Conservation (phyloP, 2,797 vertebrate genomes). For the Cercopithecus hamlyni region DNA sequence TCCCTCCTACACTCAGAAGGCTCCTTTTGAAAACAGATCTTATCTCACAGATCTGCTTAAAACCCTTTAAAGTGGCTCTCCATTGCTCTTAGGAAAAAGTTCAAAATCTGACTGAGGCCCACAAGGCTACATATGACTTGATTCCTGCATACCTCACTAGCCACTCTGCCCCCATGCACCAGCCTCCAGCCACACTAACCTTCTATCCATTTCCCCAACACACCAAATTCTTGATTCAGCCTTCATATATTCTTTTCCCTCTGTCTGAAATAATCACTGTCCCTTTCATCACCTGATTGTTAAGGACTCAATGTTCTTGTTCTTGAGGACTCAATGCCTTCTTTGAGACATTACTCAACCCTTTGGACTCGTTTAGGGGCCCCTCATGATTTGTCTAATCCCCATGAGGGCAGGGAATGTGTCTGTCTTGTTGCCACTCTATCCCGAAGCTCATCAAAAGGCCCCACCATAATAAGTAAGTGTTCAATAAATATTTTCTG, state of each 20-base stretch:
- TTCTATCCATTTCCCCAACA: not conserved
- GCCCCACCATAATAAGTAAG: not conserved
- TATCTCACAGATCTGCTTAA: conserved; percentile 36
- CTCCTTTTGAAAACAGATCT: conserved; percentile 40
- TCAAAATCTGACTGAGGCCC: not conserved
- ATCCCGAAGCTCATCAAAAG: not conserved
- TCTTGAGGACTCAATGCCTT: not conserved
- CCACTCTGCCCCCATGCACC: not conserved
- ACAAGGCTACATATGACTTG: not conserved
- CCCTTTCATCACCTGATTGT: not conserved
- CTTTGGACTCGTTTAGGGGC: not conserved
- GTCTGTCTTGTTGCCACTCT: not conserved
- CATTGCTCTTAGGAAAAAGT: conserved; percentile 11
- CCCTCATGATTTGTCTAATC: not conserved
- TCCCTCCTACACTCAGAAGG: not conserved
- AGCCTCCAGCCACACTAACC: not conserved
- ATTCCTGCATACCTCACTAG: not conserved
- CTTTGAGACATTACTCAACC: not conserved
- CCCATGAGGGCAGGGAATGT: not conserved
- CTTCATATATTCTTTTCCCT: not conserved
- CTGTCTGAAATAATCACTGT: not conserved
- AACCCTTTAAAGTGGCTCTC: not conserved
- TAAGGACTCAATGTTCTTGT: not conserved
- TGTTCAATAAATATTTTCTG: conserved; percentile 22
- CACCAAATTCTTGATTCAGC: not conserved